Evolutionary conservation across 2,797 vertebrate species (phyloP).

Genomic region (Microctenopoma stevenorrisi): DNA sequence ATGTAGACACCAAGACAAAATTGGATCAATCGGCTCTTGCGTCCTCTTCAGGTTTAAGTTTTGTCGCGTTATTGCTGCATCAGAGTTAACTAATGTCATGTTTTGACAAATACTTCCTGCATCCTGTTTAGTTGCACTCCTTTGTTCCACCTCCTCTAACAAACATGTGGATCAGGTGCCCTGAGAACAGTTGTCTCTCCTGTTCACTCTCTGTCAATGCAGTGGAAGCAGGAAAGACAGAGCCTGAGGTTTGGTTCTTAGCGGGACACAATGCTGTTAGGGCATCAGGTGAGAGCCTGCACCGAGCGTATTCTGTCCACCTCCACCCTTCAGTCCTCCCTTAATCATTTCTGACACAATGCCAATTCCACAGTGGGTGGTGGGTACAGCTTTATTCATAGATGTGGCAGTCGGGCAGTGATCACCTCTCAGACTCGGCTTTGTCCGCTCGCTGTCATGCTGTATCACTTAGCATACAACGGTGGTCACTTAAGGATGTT

Average conservation of each 20-base stretch:
- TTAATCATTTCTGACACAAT: slow-evolving; percentile 73
- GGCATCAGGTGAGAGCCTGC: slow-evolving; percentile 69
- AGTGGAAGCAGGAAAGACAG: slow-evolving; percentile 42
- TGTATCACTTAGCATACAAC: slow-evolving; percentile 39
- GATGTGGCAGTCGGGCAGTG: slow-evolving; percentile 60
- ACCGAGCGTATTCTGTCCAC: slow-evolving; percentile 13
- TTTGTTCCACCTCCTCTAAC: slow-evolving; percentile 47
- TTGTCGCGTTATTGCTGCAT: slow-evolving; percentile 11
- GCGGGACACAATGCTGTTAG: slow-evolving; percentile 62
- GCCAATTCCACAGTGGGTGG: slow-evolving; percentile 73
- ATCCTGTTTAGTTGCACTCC: slow-evolving; percentile 27
- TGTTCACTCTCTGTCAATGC: slow-evolving; percentile 54
- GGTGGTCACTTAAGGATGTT: slow-evolving; percentile 29
- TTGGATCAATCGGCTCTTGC: slow-evolving; percentile 1
- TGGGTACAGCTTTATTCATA: slow-evolving; percentile 51
- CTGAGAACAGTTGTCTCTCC: slow-evolving; percentile 59
- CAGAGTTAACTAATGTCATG: background rate
- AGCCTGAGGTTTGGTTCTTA: slow-evolving; percentile 65
- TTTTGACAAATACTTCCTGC: slow-evolving; percentile 29
- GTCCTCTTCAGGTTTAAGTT: slow-evolving; percentile 9
- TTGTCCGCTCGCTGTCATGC: slow-evolving; percentile 20
- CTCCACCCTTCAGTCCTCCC: slow-evolving; percentile 32
- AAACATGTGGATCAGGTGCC: slow-evolving; percentile 48
- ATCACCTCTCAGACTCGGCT: slow-evolving; percentile 46
- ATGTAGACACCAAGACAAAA: background rate